Base-by-base conservation (phyloP, 1,140 invertebrate genomes). In the Nymphalis io region DNA sequence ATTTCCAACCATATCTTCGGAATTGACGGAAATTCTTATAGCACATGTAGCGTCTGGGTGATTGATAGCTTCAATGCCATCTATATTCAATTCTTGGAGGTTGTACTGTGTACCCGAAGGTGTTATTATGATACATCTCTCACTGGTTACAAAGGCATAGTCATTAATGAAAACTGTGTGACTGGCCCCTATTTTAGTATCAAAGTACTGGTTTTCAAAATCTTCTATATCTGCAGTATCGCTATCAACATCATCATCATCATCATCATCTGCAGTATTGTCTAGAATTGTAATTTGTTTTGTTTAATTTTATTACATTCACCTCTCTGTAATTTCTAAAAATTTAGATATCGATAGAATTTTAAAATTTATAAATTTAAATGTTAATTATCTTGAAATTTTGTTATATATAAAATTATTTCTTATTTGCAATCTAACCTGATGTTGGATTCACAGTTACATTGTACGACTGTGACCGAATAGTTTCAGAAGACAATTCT, bases 51-150 rank as follows among this genome's bases (percentile, higher is more conserved):
- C 61, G 8, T 68, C 27, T 16, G 18, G n/a, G 16, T 60, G 53
- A 11, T 60, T 48, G 13, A 80, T 64, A 8, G 80, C 48, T 74
- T 80, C 61, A 13, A 84, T 58, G 20, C 70, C 73, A 12, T 44
- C 16, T 38, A 78, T 13, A 20, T 77, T 66, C 16, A 78, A 62
- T 27, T 71, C 65, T 27, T 76, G 65, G 4, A 87, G 65, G 15
- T 71, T 55, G 16, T 77, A 65, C 46, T 70, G 53, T 21, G 6
- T 27, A 15, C 81, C 80, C 38, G 68, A 59, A 12, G 84, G 83
- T 42, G 70, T 72, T 1, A 77, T 15, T n/a, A 88, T 27, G 38
- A 60, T 21, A 23, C 86, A 88, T 11, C 65, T 75, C 58, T 84
- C 78, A 18, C 59, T 75, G 5, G 46, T 59, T 33, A 72, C 16